Evolutionary conservation across 2,113 vertebrate species (phyloP).

Genomic region (Phoenicopterus ruber): DNA sequence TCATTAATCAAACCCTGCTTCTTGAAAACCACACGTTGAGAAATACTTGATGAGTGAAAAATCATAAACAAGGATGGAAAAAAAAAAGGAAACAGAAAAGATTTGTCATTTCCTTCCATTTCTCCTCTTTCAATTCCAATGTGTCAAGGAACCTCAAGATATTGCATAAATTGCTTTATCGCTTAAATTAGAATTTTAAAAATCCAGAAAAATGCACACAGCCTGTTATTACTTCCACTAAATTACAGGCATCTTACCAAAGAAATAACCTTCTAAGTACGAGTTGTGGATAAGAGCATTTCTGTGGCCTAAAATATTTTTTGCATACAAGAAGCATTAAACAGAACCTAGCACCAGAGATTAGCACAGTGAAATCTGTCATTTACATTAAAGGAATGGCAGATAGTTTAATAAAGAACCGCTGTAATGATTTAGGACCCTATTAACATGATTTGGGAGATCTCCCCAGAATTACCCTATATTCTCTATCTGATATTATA

Average conservation of each 20-base stretch:
- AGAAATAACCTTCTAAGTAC: slow-evolving; percentile 56
- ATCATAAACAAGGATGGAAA: neutral
- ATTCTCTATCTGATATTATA: neutral
- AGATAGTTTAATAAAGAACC: slow-evolving; percentile 5
- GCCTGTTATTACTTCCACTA: slow-evolving; percentile 70
- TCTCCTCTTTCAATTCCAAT: slow-evolving; percentile 5
- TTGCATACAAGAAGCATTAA: slow-evolving; percentile 46
- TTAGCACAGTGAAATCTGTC: neutral
- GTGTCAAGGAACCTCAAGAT: slow-evolving; percentile 53
- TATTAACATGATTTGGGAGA: neutral
- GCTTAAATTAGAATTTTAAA: slow-evolving; percentile 69
- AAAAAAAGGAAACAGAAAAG: neutral
- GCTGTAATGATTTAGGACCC: neutral
- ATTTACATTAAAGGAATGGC: slow-evolving; percentile 3
- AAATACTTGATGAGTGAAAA: slow-evolving; percentile 35
- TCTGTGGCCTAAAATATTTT: slow-evolving; percentile 2
- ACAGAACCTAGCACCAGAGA: neutral
- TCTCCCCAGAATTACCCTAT: neutral
- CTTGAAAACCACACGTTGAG: slow-evolving; percentile 20
- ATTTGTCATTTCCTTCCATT: slow-evolving; percentile 23
- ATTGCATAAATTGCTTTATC: slow-evolving; percentile 56
- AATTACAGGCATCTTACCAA: slow-evolving; percentile 62
- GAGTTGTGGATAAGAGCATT: slow-evolving; percentile 35
- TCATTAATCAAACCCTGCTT: slow-evolving; percentile 58
- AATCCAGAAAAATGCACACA: slow-evolving; percentile 58